Evolutionary conservation across 1,140 invertebrate genomes (phyloP).

Genomic region (Drosophila bocqueti): DNA sequence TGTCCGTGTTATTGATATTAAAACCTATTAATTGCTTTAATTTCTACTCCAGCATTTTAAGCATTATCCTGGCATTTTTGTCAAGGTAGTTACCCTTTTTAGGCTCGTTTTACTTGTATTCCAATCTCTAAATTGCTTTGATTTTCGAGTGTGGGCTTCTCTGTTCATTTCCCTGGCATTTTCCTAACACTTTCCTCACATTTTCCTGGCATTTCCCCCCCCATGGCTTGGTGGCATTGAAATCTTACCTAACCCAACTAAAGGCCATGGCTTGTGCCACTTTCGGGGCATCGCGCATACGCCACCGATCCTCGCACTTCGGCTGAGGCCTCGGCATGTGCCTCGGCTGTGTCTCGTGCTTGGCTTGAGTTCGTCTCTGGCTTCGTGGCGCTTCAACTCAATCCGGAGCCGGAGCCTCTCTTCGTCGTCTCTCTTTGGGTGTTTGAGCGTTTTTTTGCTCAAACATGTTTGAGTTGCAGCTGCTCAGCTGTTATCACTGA

Average conservation of each 20-base stretch:
- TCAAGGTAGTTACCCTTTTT: not conserved
- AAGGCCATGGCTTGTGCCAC: constrained; percentile 21
- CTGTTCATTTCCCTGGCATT: not conserved
- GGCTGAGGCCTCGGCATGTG: not conserved
- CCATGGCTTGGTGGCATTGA: constrained; percentile 15
- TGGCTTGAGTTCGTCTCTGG: not conserved
- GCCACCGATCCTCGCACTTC: constrained; percentile 17
- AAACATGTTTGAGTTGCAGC: constrained; percentile 64
- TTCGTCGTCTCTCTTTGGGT: not conserved
- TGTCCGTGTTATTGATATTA: too few species aligned
- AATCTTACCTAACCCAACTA: constrained; percentile 7
- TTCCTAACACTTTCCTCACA: not conserved
- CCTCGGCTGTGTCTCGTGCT: not conserved
- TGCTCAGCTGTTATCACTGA: constrained; percentile 57
- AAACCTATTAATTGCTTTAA: too few species aligned
- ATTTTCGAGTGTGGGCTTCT: not conserved
- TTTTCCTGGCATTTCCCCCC: not conserved
- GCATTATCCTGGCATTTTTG: too few species aligned
- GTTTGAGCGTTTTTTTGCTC: constrained; percentile 45
- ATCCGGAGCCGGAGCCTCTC: not conserved
- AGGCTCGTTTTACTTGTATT: not conserved
- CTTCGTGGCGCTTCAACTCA: not conserved
- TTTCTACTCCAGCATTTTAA: too few species aligned
- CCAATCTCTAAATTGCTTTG: too few species aligned
- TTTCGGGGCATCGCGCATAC: constrained; percentile 38